Conservation (phyloP, 2,113 vertebrate species). For the Pteronura brasiliensis region DNA sequence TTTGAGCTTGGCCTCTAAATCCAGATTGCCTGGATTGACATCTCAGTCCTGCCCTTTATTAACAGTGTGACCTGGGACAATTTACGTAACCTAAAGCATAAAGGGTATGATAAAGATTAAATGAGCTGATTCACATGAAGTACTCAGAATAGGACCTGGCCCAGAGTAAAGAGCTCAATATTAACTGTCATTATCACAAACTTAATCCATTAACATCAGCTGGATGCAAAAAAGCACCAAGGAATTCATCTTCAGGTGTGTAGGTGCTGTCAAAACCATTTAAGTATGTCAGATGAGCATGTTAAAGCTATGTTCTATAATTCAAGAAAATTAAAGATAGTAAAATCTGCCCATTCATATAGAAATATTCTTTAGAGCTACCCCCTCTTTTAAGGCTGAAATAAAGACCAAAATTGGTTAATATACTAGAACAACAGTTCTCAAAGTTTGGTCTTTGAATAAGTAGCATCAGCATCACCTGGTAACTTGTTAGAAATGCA, state of each 20-base stretch:
- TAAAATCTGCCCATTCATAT: not conserved
- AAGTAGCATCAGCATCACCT: not conserved
- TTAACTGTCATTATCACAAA: not conserved
- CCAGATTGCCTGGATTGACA: not conserved
- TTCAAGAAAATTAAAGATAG: not conserved
- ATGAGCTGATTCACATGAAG: not conserved
- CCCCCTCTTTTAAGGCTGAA: not conserved
- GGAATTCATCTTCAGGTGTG: not conserved
- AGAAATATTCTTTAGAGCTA: not conserved
- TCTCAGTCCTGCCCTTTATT: not conserved
- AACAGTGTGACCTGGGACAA: not conserved
- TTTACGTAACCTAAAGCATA: not conserved
- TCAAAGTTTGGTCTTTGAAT: not conserved
- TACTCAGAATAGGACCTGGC: not conserved
- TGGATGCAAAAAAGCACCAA: not conserved
- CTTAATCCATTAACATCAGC: not conserved
- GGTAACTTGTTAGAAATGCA: not conserved
- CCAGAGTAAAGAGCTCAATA: not conserved
- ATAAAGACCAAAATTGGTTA: not conserved
- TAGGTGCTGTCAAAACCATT: not conserved
- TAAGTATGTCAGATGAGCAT: not conserved
- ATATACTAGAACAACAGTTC: not conserved
- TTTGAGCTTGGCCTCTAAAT: conserved; percentile 21
- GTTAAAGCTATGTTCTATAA: conserved; percentile 7
- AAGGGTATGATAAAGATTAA: not conserved